Evolutionary conservation across 2,888 invertebrate species (phyloP), one percentile per base, ranked within the genome.

Genomic region (Drosophila neotestacea): DNA sequence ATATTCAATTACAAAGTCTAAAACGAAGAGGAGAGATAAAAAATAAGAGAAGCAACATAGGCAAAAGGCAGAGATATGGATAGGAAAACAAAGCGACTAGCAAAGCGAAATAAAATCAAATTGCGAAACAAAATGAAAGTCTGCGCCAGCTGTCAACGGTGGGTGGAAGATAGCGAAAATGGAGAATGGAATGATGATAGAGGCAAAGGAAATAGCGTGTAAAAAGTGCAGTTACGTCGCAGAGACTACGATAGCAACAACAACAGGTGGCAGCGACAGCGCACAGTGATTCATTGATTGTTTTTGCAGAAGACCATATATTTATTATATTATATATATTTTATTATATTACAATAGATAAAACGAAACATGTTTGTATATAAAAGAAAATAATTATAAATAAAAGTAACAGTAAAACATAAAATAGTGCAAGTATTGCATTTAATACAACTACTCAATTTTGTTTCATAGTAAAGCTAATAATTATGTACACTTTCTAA

Each of bases 1-100:
- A 74, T 85, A 82, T 84, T 79, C 77, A 82, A 85, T 84, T 88
- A 82, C 88, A 69, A 73, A 77, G 69, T 60, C 82, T 79, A 79
- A 72, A 77, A 60, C 65, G 55, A 72, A 58, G 11, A 36, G 16
- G 16, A 16, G 34, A 13, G 47, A 10, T 6, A 16, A 51, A 9
- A 9, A 4, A 44, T 46, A 63, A 41, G 62, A 64, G 48, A 34
- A 41, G 48, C 67, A 41, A 46, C 67, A 54, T 54, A 13, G 32
- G 11, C 36, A 44, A 41, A 63, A 39, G 32, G 7, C 46, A 30
- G 28, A 51, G 34, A 28, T n/a, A 36, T 42, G 41, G 11, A 67
- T 42, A 16, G 11, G 50, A 36, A 47, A 11, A 64, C 78, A 73
- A 73, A 75, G 64, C 52, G 47, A 65, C 63, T 51, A 54, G 67